Base-by-base conservation (phyloP, 2,113 vertebrate genomes). In the Oryzias melastigma region DNA sequence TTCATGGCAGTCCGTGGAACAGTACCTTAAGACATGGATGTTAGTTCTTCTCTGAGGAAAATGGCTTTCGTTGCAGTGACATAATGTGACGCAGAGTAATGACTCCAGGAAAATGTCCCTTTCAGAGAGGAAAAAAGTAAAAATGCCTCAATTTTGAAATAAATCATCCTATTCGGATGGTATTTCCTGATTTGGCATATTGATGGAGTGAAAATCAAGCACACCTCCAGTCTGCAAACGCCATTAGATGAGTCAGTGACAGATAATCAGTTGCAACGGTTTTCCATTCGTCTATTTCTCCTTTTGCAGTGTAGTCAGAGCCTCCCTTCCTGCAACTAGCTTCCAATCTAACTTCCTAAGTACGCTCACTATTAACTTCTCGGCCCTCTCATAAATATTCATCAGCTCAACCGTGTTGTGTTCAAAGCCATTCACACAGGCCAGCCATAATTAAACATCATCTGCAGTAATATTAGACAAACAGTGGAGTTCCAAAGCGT, bases 371-470 rank as follows among this genome's bases (percentile, higher is more conserved):
- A 80, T 85, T 84, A 79, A 81, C 81, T 75, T 73, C 57, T 72
- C 52, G 48, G 48, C 53, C 73, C 58, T 46, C 79, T 73, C 61
- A 81, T 85, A 78, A 78, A 86, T 89, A 86, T 87, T 86, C 74
- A 86, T 87, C 75, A 77, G 61, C 65, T 55, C 41, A 44, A 65
- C 68, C 68, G 69, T 77, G 70, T 75, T 85, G 83, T 65, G 65
- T 82, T 80, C 66, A 59, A 63, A 83, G 77, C 58, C 68, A 85
- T 83, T 86, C 69, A 71, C 73, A 84, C 77, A 48, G 18, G 77
- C 87, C 86, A 83, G 82, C 68, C 82, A 89, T 87, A 86, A 87
- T 89, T 75, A 85, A 85, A 80, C 78, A 86, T 87, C 86, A 86
- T 85, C 80, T 81, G 54, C 76, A 84, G 69, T 72, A 63, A 81